Conservation (phyloP, 2,797 vertebrate genomes). For the Pyrocephalus nanus region DNA sequence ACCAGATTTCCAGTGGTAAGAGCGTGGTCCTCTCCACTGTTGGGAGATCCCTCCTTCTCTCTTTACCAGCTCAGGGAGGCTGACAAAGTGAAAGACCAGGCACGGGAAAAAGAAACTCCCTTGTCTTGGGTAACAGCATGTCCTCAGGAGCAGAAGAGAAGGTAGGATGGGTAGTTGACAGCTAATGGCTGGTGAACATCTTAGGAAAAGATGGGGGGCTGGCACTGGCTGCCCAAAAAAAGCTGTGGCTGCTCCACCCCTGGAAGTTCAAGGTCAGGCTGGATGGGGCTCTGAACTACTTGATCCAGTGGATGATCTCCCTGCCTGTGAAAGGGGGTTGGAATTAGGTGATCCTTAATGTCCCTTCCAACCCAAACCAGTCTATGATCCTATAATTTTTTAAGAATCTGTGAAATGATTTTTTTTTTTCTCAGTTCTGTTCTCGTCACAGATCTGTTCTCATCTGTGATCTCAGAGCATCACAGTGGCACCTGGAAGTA, state of each 20-base stretch:
- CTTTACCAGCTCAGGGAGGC: neutral
- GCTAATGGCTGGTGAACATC: neutral
- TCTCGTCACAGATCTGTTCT: neutral
- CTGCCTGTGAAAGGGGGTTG: neutral
- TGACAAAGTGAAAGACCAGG: neutral
- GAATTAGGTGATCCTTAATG: accelerated
- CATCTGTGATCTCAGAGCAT: neutral
- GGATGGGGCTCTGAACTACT: too few species aligned
- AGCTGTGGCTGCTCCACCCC: neutral
- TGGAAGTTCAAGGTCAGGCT: neutral
- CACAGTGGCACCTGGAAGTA: neutral
- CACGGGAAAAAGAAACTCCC: neutral
- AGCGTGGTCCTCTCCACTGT: neutral
- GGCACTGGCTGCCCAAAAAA: neutral
- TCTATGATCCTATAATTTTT: neutral
- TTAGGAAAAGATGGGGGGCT: neutral
- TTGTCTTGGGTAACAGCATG: neutral
- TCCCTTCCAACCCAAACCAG: neutral
- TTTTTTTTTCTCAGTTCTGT: neutral
- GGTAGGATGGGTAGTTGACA: neutral
- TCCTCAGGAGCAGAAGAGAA: neutral
- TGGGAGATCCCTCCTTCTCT: neutral
- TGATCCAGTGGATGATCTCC: accelerated
- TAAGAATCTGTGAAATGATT: neutral
- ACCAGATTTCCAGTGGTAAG: neutral